phyloP scores from a whole-genome alignment of 2,888 invertebrate species.

The Leucophenga maculata region DNA sequence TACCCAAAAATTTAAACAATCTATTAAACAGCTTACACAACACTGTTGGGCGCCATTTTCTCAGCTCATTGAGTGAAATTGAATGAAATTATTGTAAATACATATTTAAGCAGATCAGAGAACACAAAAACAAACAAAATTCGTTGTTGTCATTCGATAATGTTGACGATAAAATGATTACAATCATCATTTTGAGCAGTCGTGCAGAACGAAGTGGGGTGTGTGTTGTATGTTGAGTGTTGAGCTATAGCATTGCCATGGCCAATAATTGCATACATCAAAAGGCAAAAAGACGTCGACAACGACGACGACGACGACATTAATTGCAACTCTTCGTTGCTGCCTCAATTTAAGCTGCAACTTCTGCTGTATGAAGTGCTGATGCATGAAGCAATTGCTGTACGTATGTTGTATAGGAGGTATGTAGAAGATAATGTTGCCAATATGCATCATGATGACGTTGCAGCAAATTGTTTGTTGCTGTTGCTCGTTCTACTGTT shows the following conservation, averaged over 20 bases:
- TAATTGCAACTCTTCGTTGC: neutral
- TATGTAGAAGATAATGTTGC: neutral
- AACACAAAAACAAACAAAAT: neutral
- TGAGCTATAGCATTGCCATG: constrained; percentile 40
- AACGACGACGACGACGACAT: constrained; percentile 16
- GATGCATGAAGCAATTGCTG: neutral
- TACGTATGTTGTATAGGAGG: neutral
- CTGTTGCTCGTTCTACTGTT: neutral
- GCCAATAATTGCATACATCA: constrained; percentile 45
- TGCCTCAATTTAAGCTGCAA: constrained; percentile 27
- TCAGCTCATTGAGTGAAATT: no score
- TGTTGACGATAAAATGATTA: neutral
- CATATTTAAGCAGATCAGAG: constrained; percentile 13
- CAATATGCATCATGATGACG: neutral
- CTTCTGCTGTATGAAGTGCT: constrained; percentile 39
- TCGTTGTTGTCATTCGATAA: neutral
- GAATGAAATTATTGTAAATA: neutral
- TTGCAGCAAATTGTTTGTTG: neutral
- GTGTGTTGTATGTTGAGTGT: neutral
- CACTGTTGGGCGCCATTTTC: no score
- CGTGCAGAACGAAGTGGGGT: neutral
- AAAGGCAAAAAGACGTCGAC: constrained; percentile 24
- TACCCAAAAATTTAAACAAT: no score
- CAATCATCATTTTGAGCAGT: no score
- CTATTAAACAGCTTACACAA: no score